Evolutionary conservation across 1,140 invertebrate species (phyloP), one percentile per base, ranked within the genome.

Genomic region (Pseudomyrmex dendroicus): DNA sequence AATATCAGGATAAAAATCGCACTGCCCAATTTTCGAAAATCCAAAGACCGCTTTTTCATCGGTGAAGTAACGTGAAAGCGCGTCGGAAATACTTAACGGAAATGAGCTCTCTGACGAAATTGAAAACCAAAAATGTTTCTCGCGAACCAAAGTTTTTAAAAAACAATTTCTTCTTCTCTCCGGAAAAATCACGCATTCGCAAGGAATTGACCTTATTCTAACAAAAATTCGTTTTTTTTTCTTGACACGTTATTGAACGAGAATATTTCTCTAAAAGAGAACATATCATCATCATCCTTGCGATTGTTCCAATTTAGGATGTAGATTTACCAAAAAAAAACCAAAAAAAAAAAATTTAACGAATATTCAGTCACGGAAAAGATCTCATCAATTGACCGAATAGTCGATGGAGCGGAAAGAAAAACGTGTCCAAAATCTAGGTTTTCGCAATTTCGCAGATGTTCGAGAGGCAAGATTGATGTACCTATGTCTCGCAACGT

Each of bases 401-500:
- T 17, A n/a, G 64, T 44, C 25, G 54, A 48, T 70, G 44, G n/a
- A 50, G 20, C n/a, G 20, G 52, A 68, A 22, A 48, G 52, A 46
- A 78, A 68, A 52, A 68, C 46, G 63, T 59, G 35, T 44, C 44
- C 57, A 59, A 59, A 77, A 77, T 2, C 17, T 59, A 70, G 54
- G 20, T 70, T 70, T 46, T 17, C 15, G 35, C 74, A 17, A 35
- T 57, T 46, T 5, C 76, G 54, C 5, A 20, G 54, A 68, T 78
- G 63, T 57, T 68, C 74, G 61, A 46, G 25, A 44, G 54, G 52
- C 52, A 35, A 72, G 52, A 72, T 72, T 44, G 73, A 74, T 74
- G 73, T 74, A 63, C 44, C 44, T 63, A 63, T 62, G 57, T 74
- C 73, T 74, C 57, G 73, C 20, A 48, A 74, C 73, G 57, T 57